Base-by-base conservation (phyloP, 1,140 invertebrate species). In the Telenomus remus region DNA sequence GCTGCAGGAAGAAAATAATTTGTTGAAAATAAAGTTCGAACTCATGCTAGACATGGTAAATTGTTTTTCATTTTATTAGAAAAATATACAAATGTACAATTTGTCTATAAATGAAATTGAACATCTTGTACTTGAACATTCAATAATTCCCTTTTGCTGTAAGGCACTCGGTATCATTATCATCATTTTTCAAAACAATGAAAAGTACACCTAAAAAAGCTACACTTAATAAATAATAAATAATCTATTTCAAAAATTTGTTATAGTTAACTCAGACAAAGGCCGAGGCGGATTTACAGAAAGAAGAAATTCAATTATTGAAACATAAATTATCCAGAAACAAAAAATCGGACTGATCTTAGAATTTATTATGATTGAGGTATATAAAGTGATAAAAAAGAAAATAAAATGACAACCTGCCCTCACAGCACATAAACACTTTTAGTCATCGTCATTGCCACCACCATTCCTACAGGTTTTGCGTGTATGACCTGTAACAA, bases 1-100 rank as follows among this genome's bases (percentile, higher is more conserved):
- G 80, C 78, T 94, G 4, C 90, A 92, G 78, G 92, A 94, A 82
- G 93, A 95, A 83, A 94, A 94, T 64, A 93, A 94, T 84, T 89
- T 95, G 75, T 82, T 94, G 11, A 91, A 91, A 79, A 80, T 94
- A 15, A 94, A 94, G 85, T 91, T 92, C 78, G 92, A 94, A 82
- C 89, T 94, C 65, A 78, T 94, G 14, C 82, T 95, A n/a, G 93
- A 94, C 75, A 94, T 95, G 93, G 90, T 91, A 84, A 60, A 54
- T 48, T 13, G 8, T 44, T 42, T 39, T 50, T 50, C 10, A 39
- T 46, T 19, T 46, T 44, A n/a, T 34, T 13, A 27, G 13, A 44
- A n/a, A 43, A 33, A 60, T 47, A 13, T 43, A 65, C 65, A 55
- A 72, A 65, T 70, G 48, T 55, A 68, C 10, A 59, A 63, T 73